Evolutionary conservation across 2,113 vertebrate species (phyloP).

Genomic region (Daphoenositta chrysoptera): DNA sequence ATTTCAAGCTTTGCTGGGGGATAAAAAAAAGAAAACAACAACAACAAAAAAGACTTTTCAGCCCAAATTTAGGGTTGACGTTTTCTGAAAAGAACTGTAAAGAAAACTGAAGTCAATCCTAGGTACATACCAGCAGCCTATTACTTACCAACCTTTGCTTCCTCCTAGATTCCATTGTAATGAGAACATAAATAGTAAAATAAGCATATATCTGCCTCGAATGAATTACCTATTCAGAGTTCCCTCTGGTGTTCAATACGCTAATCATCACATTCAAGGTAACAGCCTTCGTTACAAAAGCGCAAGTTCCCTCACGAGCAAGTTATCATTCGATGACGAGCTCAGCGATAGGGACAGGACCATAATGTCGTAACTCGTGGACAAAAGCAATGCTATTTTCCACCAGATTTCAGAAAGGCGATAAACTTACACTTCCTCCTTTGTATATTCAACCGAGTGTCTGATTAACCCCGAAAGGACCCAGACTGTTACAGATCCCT

Average conservation of each 20-base stretch:
- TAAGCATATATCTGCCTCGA: not conserved
- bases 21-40: fast-evolving
- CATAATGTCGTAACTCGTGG: fast-evolving
- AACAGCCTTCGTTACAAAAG: not conserved
- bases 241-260: constrained; percentile 60
- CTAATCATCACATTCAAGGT: constrained; percentile 16
- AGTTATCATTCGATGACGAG: not conserved
- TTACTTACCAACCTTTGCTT: constrained; percentile 8
- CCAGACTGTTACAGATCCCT: not conserved
- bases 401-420: not conserved
- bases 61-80: not conserved
- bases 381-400: not conserved
- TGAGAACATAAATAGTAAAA: constrained; percentile 39
- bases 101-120: not conserved
- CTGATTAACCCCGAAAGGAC: not conserved
- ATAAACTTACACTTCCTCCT: not conserved
- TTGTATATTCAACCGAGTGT: not conserved
- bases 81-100: not conserved
- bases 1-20: not conserved
- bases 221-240: constrained; percentile 52
- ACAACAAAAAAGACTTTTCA: not conserved
- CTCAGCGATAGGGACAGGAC: not conserved
- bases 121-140: not conserved
- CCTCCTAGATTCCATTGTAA: constrained; percentile 49
- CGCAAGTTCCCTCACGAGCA: not conserved